Base-by-base conservation (phyloP, 2,113 vertebrate genomes). In the Nothoprocta perdicaria region DNA sequence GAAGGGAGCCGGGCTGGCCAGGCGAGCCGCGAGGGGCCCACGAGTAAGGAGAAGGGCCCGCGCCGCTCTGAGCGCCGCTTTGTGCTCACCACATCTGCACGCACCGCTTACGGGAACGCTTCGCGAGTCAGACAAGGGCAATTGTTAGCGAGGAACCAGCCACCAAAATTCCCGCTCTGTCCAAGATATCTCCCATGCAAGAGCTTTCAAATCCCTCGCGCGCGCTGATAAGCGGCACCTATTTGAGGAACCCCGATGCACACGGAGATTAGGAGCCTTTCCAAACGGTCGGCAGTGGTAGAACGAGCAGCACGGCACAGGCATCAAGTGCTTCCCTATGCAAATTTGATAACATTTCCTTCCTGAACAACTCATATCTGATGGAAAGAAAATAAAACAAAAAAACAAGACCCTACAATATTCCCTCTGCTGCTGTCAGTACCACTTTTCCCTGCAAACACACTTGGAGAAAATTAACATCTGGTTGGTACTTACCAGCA, bases 41-140 rank as follows among this genome's bases (percentile, higher is more conserved):
- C 93, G 96, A 96, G 74, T 82, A 82, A 45, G 5, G 45, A 17
- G 46, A 48, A 19, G 46, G 46, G 46, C 46, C 18, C 46, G 46
- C 46, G 19, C 41, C 35, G 41, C 41, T 43, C 41, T 43, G 45
- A 45, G 45, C 45, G 45, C 45, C 16, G 45, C 45, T 45, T 45
- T 45, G 45, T 45, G 35, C 35, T 38, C 35, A 38, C 35, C 35
- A 38, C 35, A 38, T 38, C 35, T 38, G 35, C 35, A 38, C 35
- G 35, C 35, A 38, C 35, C 35, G 35, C 35, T 38, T 38, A 38
- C 6, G 86, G 93, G 73, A 95, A 43, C 95, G 83, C 78, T 40
- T 90, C 35, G 35, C 35, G 92, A 89, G 94, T 95, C 96, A 91
- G 88, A 95, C 62, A 79, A 79, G 52, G 74, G 83, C 81, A 95